Evolutionary conservation across 2,797 vertebrate genomes (phyloP), one percentile per base, ranked within the genome.

Genomic region (Australoheros facetus): DNA sequence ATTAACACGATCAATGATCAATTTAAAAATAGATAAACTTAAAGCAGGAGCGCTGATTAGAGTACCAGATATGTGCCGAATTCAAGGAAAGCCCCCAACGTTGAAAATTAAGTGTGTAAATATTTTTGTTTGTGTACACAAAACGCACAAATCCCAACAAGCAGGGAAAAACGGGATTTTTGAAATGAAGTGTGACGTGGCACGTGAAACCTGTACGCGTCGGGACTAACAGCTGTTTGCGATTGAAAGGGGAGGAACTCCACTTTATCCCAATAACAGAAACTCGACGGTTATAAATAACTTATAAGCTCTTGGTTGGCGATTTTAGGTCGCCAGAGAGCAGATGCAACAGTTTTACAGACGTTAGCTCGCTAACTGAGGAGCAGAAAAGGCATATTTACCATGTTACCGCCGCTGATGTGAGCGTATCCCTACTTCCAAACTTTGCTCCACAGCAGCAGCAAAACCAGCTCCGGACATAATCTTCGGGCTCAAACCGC

Each of bases 391-490:
- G 2, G 53, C 10, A 81, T 88, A 91, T 87, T 94, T 95, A 96
- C 95, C 95, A 96, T 96, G 0, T 89, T 79, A 71, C 21, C 81
- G 80, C 83, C 79, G 88, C 60, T 58, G 82, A 19, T 70, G 69
- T 34, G 3, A 74, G 55, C 42, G 85, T 71, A 11, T 70, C 81
- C 88, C 76, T 30, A 91, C 89, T 95, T 91, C 86, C 53, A 77
- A 95, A 96, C 91, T 96, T 96, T 95, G 92, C 84, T 86, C 89
- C 81, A 1, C 86, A 69, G 83, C 85, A 71, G 75, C 75, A n/a
- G 64, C 75, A 21, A 60, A 26, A 34, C 74, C 3, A 80, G 80
- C 80, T 84, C 88, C 80, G 85, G 79, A 72, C 95, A 95, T 95
- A 91, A 82, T 93, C 92, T 81, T 73, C 4, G 21, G 56, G 17